These are phyloP conservation scores for Microchirus variegatus DNA, from an alignment of 2,797 vertebrate species.

Conservation along the genomic window DNA sequence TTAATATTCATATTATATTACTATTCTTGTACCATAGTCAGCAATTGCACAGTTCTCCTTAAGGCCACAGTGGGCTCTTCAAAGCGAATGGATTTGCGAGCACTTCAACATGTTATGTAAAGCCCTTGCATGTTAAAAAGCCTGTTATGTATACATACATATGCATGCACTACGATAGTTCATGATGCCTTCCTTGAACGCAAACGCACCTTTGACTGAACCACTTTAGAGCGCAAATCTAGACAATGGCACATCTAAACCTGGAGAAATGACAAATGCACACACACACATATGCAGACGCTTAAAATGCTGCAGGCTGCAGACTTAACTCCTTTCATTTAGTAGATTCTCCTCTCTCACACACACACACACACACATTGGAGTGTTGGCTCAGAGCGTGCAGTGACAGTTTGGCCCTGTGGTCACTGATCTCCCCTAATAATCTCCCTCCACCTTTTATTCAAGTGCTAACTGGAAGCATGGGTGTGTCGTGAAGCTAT, in stretches of 20 bases:
- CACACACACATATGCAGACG: conserved; percentile 9
- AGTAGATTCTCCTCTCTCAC: conserved; percentile 29
- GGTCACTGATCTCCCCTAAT: conserved; percentile 62
- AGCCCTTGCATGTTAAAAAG: conserved; percentile 48
- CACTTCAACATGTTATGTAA: conserved; percentile 57
- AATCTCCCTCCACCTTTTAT: conserved; percentile 45
- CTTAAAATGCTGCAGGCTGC: conserved; percentile 36
- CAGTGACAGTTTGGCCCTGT: conserved; percentile 51
- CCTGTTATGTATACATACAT: conserved; percentile 1
- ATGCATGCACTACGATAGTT: conserved; percentile 3
- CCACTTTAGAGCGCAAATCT: conserved; percentile 36
- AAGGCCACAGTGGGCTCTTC: conserved; percentile 66
- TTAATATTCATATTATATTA: conserved; percentile 72
- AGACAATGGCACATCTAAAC: conserved; percentile 37
- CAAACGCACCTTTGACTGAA: conserved; percentile 30
- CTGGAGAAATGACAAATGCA: conserved; percentile 11
- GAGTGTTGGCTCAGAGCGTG: conserved; percentile 39
- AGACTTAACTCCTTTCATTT: conserved; percentile 50
- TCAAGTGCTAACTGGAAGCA: conserved; percentile 41
- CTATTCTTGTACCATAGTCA: conserved; percentile 51
- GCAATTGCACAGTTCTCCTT: conserved; percentile 53
- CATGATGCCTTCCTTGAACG: too few relatives aligned
- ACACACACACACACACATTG: conserved; percentile 23
- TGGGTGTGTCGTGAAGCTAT: conserved; percentile 19
- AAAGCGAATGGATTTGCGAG: conserved; percentile 65